Base-by-base conservation (phyloP, 30 jellyfish, hydroid and myxozoan species). In the Rhopilema esculentum region DNA sequence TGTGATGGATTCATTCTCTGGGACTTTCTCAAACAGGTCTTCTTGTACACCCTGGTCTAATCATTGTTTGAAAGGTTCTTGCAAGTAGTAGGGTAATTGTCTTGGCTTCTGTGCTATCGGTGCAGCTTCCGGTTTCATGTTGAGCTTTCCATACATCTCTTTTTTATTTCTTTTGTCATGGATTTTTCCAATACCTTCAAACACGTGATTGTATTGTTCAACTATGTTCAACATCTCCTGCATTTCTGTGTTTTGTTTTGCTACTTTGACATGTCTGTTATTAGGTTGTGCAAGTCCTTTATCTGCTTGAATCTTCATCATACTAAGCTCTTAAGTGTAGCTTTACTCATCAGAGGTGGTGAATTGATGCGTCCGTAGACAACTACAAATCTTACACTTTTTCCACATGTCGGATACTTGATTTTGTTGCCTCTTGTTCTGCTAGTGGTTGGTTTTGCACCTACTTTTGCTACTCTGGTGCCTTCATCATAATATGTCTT, bases 41-140 rank as follows among this genome's bases (percentile, higher is more conserved):
- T 30, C 83, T 72, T 72, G 83, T 31, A 72, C 83, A 1, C 83
- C 65, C 30, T 29, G 49, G 33, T 72, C 83, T 40, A 72, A 4
- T 28, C 20, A 71, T 71, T 26, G 29, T 27, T 69, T 71, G 64
- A 71, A 71, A n/a, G 82, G 82, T 71, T 71, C 66, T 29, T 71
- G 82, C 25, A 71, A 26, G n/a, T 29, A 71, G n/a, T 25, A 71
- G 67, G 67, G 67, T 15, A 52, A 15, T 15, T 52, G 19, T 20
- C 20, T 17, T 15, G 19, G 19, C 67, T 52, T 52, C 19, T 52
- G 67, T 63, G 73, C 12, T 63, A 63, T 63, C 30, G 25, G 73
- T 17, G 73, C 73, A 8, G 80, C 53, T 21, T 69, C 49, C 25
- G 73, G 73, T 63, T 30, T 63, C 73, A 0, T 63, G 20, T 63